phyloP scores from a whole-genome alignment of 2,888 invertebrate species.

The Acheta domesticus region DNA sequence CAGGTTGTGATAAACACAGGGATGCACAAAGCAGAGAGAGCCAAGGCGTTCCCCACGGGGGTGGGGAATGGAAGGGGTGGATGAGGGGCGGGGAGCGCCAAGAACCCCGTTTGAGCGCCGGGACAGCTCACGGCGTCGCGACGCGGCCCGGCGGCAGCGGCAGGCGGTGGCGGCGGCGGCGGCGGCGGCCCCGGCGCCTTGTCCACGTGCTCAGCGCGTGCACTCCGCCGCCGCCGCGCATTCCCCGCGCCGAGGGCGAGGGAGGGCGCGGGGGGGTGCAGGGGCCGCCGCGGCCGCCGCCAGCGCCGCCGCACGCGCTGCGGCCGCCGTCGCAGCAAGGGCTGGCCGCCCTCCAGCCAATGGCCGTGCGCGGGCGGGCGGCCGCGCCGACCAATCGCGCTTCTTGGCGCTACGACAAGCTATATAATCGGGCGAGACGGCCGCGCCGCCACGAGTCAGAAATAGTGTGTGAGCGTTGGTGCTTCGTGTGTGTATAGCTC shows the following conservation, averaged over 20 bases:
- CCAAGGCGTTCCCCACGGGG: too few relatives aligned
- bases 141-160: too few relatives aligned
- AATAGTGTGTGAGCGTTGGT: neutral
- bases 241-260: neutral
- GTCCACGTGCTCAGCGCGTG: neutral
- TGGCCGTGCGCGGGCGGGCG: neutral
- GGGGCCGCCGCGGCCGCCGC: neutral
- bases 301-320: too few relatives aligned
- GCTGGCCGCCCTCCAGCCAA: constrained; percentile 18
- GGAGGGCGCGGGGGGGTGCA: neutral
- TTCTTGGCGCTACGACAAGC: neutral
- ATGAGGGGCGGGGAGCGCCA: too few relatives aligned
- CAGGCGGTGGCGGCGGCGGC: neutral
- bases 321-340: neutral
- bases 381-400: neutral
- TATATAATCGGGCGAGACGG: neutral
- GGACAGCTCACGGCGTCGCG: too few relatives aligned
- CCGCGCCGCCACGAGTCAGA: neutral
- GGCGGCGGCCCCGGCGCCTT: neutral
- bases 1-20: too few relatives aligned
- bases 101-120: too few relatives aligned
- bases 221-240: neutral
- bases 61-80: too few relatives aligned
- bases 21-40: too few relatives aligned
- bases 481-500: neutral